Evolutionary conservation across 2,797 vertebrate genomes (phyloP).

Genomic region (Sebastes itinus): DNA sequence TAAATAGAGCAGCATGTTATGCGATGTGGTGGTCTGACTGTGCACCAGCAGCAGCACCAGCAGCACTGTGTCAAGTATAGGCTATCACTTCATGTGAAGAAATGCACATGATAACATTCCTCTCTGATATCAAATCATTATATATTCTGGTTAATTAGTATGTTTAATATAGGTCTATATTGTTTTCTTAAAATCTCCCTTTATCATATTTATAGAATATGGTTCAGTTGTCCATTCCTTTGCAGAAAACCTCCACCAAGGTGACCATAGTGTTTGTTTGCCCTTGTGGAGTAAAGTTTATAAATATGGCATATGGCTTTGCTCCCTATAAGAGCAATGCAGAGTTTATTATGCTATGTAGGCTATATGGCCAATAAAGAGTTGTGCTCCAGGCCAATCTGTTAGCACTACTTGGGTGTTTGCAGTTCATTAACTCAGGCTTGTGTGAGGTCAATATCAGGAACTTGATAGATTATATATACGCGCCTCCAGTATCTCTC

Average conservation of each 20-base stretch:
- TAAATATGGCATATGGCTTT: not conserved
- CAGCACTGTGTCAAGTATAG: slow-evolving; percentile 9
- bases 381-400: not conserved
- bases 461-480: slow-evolving; percentile 57
- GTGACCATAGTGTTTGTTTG: not conserved
- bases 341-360: not conserved
- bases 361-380: not conserved
- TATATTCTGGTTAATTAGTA: not conserved
- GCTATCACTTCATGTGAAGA: not conserved
- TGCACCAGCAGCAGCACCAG: slow-evolving; percentile 17
- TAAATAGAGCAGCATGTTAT: slow-evolving; percentile 58
- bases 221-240: not conserved
- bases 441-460: slow-evolving; percentile 75
- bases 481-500: slow-evolving; percentile 33
- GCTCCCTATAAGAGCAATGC: not conserved
- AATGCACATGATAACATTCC: not conserved
- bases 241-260: slow-evolving; percentile 20
- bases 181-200: not conserved
- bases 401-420: slow-evolving; percentile 35
- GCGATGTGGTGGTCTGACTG: slow-evolving; percentile 20
- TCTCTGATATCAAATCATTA: not conserved
- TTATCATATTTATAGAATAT: not conserved
- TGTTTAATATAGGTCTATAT: not conserved
- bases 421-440: slow-evolving; percentile 51
- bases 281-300: not conserved